Evolutionary conservation across 2,888 invertebrate species (phyloP).

Genomic region (Gymnocheta viridis): DNA sequence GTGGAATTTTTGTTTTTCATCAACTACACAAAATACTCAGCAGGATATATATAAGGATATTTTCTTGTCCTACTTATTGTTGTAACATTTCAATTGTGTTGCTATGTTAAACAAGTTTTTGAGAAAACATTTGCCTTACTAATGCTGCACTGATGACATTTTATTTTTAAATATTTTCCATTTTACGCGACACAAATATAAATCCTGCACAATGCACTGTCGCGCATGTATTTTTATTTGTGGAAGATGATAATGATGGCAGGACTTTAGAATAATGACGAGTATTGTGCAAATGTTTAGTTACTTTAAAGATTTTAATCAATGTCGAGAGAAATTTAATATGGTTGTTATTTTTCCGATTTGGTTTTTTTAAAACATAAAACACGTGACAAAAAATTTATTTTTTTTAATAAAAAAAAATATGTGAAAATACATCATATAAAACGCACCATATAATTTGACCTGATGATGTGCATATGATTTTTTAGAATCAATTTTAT

Average conservation of each 20-base stretch:
- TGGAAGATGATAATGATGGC: not conserved
- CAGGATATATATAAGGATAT: constrained; percentile 38
- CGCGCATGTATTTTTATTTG: not conserved
- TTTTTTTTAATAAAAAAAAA: not conserved
- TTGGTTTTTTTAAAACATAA: not conserved
- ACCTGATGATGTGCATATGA: not conserved
- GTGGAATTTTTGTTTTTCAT: constrained; percentile 35
- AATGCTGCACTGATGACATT: constrained; percentile 58
- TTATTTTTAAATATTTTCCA: constrained; percentile 19
- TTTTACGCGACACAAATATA: constrained; percentile 8
- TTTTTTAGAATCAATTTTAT: not conserved
- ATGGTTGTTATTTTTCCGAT: constrained; percentile 40
- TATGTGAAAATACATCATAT: not conserved
- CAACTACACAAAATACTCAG: not conserved
- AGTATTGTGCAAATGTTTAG: constrained; percentile 15
- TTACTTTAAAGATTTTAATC: not conserved
- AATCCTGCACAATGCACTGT: constrained; percentile 7
- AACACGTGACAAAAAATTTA: constrained; percentile 29
- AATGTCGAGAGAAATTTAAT: constrained; percentile 35
- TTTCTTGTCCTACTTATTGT: constrained; percentile 19
- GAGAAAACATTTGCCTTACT: constrained; percentile 52
- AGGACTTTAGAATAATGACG: constrained; percentile 16
- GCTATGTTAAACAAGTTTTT: constrained; percentile 47
- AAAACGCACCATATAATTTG: not conserved
- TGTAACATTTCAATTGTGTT: constrained; percentile 37